Base-by-base conservation (phyloP, 1,140 invertebrate species). In the Agrypnia vestita region DNA sequence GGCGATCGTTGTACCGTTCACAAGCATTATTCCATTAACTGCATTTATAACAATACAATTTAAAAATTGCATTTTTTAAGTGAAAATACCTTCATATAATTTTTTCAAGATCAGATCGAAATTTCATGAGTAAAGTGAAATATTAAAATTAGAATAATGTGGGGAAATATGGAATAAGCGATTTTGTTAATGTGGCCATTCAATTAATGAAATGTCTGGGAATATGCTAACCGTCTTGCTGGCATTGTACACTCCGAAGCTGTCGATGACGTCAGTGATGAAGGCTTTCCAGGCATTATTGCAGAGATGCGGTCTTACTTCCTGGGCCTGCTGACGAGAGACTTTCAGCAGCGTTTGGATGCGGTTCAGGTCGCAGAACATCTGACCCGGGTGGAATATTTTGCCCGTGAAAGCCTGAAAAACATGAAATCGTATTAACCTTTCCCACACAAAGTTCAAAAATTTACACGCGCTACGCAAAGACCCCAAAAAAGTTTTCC, bases 161-260 rank as follows among this genome's bases (percentile, higher is more conserved):
- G 10, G 4, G 56, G 12, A 1, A 7, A 21, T 61, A 61, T 15
- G 12, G 10, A 61, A 61, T 51, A 51, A 51, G 7, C n/a, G n/a
- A n/a, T n/a, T n/a, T n/a, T n/a, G n/a, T n/a, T n/a, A n/a, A n/a
- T n/a, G n/a, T n/a, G n/a, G n/a, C n/a, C n/a, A n/a, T n/a, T n/a
- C n/a, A n/a, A n/a, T n/a, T n/a, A n/a, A 51, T 56, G 13, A 17
- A 3, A 56, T 19, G 15, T 8, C 53, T 15, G n/a, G 11, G 9
- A 59, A 21, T 15, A 9, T 56, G 47, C 90, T 88, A 84, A 92
- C 91, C 76, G 90, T 90, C 62, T 84, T 83, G 44, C 85, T 88
- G 53, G 91, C 90, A 35, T 89, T 87, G 8, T 88, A 86, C 4
- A 92, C 86, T 12, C 91, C 90, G 76, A 92, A 90, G n/a, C 85